phyloP scores from a whole-genome alignment of 1,140 invertebrate species.

The Cydia splendana region DNA sequence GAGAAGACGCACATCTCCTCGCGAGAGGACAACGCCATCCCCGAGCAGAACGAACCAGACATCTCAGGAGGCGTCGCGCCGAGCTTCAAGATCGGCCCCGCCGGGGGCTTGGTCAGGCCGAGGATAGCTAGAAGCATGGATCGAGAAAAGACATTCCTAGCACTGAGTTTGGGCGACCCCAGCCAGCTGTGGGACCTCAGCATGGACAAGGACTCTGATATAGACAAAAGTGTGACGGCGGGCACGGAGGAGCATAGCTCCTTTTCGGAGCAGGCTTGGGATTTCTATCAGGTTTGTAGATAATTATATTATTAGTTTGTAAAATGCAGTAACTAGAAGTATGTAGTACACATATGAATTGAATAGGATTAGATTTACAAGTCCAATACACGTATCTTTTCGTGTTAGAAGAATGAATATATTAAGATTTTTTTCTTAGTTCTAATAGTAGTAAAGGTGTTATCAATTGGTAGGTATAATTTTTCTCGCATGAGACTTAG shows the following conservation, averaged over 20 bases:
- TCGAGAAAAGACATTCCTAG: slow-evolving; percentile 67
- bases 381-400: background rate
- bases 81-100: slow-evolving; percentile 82
- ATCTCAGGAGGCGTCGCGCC: slow-evolving; percentile 61
- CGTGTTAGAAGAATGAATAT: background rate
- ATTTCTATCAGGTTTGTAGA: slow-evolving; percentile 85
- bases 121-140: slow-evolving; percentile 68
- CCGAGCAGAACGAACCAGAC: slow-evolving; percentile 67
- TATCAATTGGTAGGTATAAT: background rate
- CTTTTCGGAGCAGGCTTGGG: slow-evolving; percentile 93
- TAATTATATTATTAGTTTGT: background rate
- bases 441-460: background rate
- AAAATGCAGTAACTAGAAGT: background rate
- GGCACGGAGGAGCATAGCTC: slow-evolving; percentile 87
- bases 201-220: slow-evolving; percentile 73
- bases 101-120: slow-evolving; percentile 69
- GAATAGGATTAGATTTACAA: background rate
- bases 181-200: slow-evolving; percentile 68
- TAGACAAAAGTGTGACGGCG: slow-evolving; percentile 75
- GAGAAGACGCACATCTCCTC: slow-evolving; percentile 76
- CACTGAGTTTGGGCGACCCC: slow-evolving; percentile 66
- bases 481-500: background rate
- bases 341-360: slow-evolving; percentile 1
- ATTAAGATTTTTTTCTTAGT: background rate
- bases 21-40: slow-evolving; percentile 73